These are phyloP conservation scores for Propithecus deckenii DNA, from an alignment of 2,797 vertebrate genomes.

Conservation along the genomic window DNA sequence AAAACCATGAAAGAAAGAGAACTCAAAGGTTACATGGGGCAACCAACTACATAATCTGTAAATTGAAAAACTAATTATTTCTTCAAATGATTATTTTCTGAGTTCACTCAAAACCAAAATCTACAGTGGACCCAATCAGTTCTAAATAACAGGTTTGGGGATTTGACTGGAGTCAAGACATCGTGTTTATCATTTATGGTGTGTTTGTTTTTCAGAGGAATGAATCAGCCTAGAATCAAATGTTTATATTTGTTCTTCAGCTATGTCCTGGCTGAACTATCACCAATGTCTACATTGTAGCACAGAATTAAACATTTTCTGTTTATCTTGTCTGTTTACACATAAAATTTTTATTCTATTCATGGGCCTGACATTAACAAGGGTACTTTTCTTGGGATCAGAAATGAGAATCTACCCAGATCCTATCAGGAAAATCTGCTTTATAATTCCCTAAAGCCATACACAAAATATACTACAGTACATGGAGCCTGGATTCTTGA, in stretches of 20 bases:
- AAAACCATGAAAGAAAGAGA: constrained; percentile 6
- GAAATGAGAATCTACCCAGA: neutral
- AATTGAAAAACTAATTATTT: constrained; percentile 29
- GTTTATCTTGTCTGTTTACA: neutral
- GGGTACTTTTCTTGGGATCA: neutral
- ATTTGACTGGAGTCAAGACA: neutral
- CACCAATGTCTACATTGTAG: neutral
- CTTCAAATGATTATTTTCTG: constrained; percentile 58
- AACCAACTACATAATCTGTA: constrained; percentile 23
- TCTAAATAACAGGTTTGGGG: constrained; percentile 52
- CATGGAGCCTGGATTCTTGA: neutral
- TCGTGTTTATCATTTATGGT: neutral
- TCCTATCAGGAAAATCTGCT: neutral
- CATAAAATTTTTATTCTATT: neutral
- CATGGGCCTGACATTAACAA: neutral
- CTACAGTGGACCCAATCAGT: neutral
- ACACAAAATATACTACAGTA: neutral
- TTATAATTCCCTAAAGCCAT: neutral
- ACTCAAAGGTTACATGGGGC: neutral
- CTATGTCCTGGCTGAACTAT: neutral
- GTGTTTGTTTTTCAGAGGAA: neutral
- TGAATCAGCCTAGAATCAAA: neutral
- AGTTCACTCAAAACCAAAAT: neutral
- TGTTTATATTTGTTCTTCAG: constrained; percentile 27
- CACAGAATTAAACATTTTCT: neutral